A percentile compares a stretch with the other conserved stretches of the same genome.
These are phyloP conservation scores for Pristionchus exspectatus DNA, from an alignment of 2,888 invertebrate species.

Conservation along the genomic window DNA sequence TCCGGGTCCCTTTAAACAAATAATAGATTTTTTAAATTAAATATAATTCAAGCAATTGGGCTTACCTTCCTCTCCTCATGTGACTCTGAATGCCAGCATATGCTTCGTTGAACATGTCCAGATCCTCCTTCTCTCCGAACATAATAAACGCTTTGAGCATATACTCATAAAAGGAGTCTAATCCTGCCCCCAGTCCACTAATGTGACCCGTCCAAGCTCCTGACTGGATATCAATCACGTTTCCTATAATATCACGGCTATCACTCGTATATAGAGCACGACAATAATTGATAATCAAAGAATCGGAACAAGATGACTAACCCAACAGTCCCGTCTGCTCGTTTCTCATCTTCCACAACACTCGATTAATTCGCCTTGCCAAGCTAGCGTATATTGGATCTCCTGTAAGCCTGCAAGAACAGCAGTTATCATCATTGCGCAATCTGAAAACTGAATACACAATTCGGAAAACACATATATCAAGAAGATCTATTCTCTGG, in stretches of 20 bases:
- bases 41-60: neutral
- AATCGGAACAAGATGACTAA: constrained; percentile 68
- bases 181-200: constrained; percentile 83
- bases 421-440: neutral
- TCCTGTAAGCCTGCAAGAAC: constrained; percentile 79
- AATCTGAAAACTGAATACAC: too few species aligned
- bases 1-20: too few species aligned
- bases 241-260: constrained; percentile 80
- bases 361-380: constrained; percentile 82
- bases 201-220: constrained; percentile 84
- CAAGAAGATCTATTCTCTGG: too few species aligned
- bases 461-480: too few species aligned
- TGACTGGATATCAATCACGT: constrained; percentile 84
- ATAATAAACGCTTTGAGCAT: constrained; percentile 84
- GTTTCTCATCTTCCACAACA: constrained; percentile 82
- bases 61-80: constrained; percentile 81
- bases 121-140: constrained; percentile 83
- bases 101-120: constrained; percentile 83
- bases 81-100: constrained; percentile 83
- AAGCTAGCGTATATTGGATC: constrained; percentile 84
- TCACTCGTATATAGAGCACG: too few species aligned
- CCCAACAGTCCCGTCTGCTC: constrained; percentile 84
- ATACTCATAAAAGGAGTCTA: constrained; percentile 85
- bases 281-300: neutral
- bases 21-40: too few species aligned